Conservation (phyloP, 2,888 invertebrate genomes). For the Apamea anceps region DNA sequence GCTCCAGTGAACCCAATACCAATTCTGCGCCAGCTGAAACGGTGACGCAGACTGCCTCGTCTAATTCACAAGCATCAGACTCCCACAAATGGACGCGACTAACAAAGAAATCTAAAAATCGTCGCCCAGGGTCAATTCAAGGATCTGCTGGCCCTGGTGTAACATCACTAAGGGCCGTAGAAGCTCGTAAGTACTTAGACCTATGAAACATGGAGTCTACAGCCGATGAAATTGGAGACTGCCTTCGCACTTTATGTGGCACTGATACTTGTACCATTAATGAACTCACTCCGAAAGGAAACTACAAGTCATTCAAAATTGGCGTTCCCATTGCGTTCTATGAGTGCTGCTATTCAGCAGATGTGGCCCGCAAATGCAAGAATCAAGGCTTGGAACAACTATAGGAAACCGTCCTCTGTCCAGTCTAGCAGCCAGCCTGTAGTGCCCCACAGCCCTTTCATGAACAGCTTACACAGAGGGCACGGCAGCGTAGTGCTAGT, state of each 20-base stretch:
- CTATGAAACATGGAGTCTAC: constrained; percentile 17
- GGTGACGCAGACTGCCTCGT: background rate
- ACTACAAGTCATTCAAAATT: constrained; percentile 12
- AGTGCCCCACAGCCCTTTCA: constrained; percentile 1
- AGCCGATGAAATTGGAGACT: constrained; percentile 8
- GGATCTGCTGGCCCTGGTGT: constrained; percentile 11
- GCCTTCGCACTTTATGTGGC: background rate
- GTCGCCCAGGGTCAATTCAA: constrained; percentile 11
- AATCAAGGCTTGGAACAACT: constrained; percentile 3
- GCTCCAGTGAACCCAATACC: background rate
- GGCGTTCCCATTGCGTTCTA: constrained; percentile 1
- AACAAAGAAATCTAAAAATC: constrained; percentile 3
- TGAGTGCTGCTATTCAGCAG: constrained; percentile 17
- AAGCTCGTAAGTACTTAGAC: constrained; percentile 1
- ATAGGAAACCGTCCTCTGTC: background rate
- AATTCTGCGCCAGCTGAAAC: background rate
- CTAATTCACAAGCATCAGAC: background rate
- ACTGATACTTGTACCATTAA: background rate
- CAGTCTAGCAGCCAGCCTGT: background rate
- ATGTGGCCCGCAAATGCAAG: background rate
- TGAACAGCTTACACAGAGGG: background rate
- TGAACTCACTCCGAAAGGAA: constrained; percentile 16
- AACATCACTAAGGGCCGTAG: constrained; percentile 11
- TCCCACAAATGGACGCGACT: background rate
- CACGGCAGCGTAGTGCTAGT: background rate